These are phyloP conservation scores for Aproaerema taeniolella DNA, from an alignment of 2,888 invertebrate species.

Conservation along the genomic window DNA sequence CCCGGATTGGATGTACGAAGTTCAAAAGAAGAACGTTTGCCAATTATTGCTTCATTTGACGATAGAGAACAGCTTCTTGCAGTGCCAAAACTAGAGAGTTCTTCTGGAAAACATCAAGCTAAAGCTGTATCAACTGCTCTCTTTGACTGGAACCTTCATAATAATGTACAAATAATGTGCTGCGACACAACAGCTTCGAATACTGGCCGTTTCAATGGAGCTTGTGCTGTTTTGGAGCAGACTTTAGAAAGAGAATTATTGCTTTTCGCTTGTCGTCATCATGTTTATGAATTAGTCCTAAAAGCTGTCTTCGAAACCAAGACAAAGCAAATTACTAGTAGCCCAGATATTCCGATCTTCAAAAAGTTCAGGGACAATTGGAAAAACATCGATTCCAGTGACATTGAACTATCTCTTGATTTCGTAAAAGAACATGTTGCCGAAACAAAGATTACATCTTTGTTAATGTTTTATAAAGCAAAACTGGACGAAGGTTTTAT, in stretches of 20 bases:
- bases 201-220: conserved; percentile 18
- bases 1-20: conserved; percentile 24
- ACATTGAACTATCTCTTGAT: neutral
- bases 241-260: conserved; percentile 13
- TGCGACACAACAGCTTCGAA: conserved; percentile 19
- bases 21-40: conserved; percentile 29
- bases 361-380: conserved; percentile 14
- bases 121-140: conserved; percentile 17
- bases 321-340: conserved; percentile 9
- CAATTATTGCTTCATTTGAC: conserved; percentile 36
- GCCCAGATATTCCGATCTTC: conserved; percentile 14
- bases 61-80: conserved; percentile 21
- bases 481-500: conserved; percentile 5
- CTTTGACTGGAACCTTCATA: conserved; percentile 19
- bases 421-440: neutral
- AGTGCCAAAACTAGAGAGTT: conserved; percentile 19
- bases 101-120: conserved; percentile 17
- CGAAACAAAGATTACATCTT: neutral
- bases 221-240: conserved; percentile 15
- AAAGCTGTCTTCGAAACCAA: conserved; percentile 16
- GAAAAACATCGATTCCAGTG: conserved; percentile 8
- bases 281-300: conserved; percentile 17
- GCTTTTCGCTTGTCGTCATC: conserved; percentile 19
- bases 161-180: conserved; percentile 18
- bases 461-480: conserved; percentile 4